Conservation (phyloP, 1,140 invertebrate genomes). For the Pogonognathellus flavescens region DNA sequence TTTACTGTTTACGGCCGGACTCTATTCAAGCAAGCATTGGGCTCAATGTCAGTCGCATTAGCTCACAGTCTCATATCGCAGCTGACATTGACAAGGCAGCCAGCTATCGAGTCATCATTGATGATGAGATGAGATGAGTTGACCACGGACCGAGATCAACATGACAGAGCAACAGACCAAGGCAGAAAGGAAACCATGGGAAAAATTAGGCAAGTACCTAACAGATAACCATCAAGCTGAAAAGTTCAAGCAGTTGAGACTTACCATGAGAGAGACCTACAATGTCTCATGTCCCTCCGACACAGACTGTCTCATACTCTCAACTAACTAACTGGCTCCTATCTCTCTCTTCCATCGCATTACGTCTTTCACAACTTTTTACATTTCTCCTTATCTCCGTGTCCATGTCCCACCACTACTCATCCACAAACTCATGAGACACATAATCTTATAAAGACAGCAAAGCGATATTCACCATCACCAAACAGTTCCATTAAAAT, state of each 20-base stretch:
- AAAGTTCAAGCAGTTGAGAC: conserved; percentile 24
- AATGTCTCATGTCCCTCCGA: not conserved
- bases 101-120: conserved; percentile 51
- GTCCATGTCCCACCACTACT: not conserved
- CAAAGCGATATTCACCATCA: not conserved
- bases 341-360: not conserved
- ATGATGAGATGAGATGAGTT: conserved; percentile 39
- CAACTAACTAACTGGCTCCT: not conserved
- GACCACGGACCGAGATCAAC: conserved; percentile 26
- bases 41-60: not conserved
- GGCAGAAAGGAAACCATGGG: conserved; percentile 5
- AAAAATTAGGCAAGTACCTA: conserved; percentile 27
- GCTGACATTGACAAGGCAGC: conserved; percentile 35
- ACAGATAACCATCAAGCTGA: conserved; percentile 37
- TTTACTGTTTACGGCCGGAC: not conserved
- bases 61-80: conserved; percentile 1
- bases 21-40: not conserved
- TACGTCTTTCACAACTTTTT: not conserved
- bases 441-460: too few relatives aligned
- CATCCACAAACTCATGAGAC: not conserved
- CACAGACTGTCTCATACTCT: too few relatives aligned
- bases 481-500: not conserved
- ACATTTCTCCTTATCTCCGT: not conserved
- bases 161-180: conserved; percentile 7
- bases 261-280: not conserved